Evolutionary conservation across 2,113 vertebrate species (phyloP), one percentile per base, ranked within the genome.

Genomic region (Phrynosoma blainvillii): DNA sequence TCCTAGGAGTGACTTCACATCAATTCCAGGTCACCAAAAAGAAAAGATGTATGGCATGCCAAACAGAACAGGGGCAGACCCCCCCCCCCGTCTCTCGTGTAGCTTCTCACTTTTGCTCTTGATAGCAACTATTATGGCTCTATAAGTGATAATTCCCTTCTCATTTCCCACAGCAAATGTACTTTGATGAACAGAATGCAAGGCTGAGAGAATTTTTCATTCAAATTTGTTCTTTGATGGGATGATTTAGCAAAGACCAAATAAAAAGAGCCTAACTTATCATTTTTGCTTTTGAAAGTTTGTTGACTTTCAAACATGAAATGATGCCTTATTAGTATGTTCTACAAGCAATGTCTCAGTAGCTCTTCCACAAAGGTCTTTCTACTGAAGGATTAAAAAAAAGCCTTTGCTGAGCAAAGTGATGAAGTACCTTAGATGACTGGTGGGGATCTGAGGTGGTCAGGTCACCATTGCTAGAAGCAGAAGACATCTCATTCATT

Each of bases 381-480:
- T 78, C 36, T 88, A 54, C 75, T 0, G 1, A 87, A 76, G 71
- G 87, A 86, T 71, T 42, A 32, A 1, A 30, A 66, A 54, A 89
- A 59, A 79, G 59, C 18, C 74, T 77, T 76, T 65, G 10, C 68
- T 81, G 16, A 56, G 87, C 75, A 71, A 40, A 30, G 32, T 21
- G 40, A 5, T 54, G 42, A 56, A n/a, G 16, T 91, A 52, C 30
- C 78, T 76, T 52, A 71, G 62, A 87, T 42, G 86, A 54, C 10
- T 85, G 30, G 62, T 70, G 36, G 5, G 65, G 88, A 82, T 74
- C 25, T 0, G 21, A 88, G 90, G 75, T 3, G 13, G 77, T 79
- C 89, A 94, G 86, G 89, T 90, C 87, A 74, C 80, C 32, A 0
- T 74, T 88, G 88, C 52, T 59, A 65, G 77, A 83, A 84, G 62